phyloP scores from a whole-genome alignment of 2,888 invertebrate genomes.

The Panopea generosa region DNA sequence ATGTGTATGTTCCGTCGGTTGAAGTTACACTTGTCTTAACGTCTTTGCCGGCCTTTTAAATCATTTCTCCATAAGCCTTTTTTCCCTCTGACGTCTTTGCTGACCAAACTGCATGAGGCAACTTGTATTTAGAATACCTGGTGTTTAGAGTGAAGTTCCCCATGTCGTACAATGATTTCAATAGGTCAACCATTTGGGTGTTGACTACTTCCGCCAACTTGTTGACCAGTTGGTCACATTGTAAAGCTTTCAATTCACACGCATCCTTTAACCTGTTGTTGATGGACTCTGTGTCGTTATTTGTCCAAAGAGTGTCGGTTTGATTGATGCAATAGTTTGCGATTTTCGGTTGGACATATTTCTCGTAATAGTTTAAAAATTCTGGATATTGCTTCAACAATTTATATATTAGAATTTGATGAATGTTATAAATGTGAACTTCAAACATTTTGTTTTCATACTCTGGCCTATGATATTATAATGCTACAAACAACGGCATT shows the following conservation, averaged over 20 bases:
- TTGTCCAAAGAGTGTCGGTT: slow-evolving; percentile 45
- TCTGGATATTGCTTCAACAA: background rate
- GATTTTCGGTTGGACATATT: slow-evolving; percentile 14
- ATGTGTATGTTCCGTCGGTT: background rate
- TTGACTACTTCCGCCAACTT: slow-evolving; percentile 22
- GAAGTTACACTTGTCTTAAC: background rate
- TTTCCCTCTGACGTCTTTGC: slow-evolving; percentile 4
- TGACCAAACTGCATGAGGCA: slow-evolving; percentile 2
- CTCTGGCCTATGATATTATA: too few species aligned
- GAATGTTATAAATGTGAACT: too few species aligned
- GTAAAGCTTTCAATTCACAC: slow-evolving; percentile 33
- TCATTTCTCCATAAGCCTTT: background rate
- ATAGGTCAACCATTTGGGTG: too few species aligned
- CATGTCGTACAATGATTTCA: slow-evolving; percentile 33
- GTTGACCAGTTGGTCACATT: slow-evolving; percentile 29
- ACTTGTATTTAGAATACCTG: background rate
- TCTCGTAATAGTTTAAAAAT: slow-evolving; percentile 22
- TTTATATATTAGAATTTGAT: too few species aligned
- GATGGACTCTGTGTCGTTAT: slow-evolving; percentile 51
- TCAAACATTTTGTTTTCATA: too few species aligned
- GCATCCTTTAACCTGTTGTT: slow-evolving; percentile 40
- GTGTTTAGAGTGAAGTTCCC: slow-evolving; percentile 29
- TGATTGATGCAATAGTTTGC: slow-evolving; percentile 4
- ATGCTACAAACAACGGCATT: too few species aligned
- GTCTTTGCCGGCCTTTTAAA: background rate